These are phyloP conservation scores for Dicerorhinus sumatrensis DNA, from an alignment of 2,113 vertebrate genomes.

Conservation along the genomic window DNA sequence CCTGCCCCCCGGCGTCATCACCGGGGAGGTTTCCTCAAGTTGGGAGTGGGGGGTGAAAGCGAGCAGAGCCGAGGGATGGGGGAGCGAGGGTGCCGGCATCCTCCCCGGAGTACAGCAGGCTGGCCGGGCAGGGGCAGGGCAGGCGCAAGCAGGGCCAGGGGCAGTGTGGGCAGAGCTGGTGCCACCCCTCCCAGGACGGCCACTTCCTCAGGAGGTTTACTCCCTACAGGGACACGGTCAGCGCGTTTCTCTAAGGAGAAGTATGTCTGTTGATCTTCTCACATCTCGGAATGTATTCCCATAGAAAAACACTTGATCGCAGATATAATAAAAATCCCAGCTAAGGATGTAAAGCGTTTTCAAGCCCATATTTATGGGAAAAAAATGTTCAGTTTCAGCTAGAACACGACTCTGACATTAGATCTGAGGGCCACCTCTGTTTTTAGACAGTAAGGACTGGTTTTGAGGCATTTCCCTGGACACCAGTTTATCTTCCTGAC, in stretches of 20 bases:
- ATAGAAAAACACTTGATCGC: rapidly evolving
- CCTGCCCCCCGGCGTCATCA: rapidly evolving
- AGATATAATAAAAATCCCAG: rapidly evolving
- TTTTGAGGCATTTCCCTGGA: rapidly evolving
- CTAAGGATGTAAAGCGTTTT: rapidly evolving
- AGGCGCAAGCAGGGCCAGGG: rapidly evolving
- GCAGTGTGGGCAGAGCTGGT: rapidly evolving
- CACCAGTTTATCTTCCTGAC: rapidly evolving
- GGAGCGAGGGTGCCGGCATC: rapidly evolving
- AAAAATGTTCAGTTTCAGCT: rapidly evolving
- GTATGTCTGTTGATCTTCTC: too few relatives aligned
- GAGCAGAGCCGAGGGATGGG: background rate
- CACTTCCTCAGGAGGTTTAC: rapidly evolving
- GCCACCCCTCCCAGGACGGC: rapidly evolving
- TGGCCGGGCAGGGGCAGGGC: rapidly evolving
- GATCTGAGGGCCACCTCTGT: background rate
- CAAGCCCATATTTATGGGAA: rapidly evolving
- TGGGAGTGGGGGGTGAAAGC: rapidly evolving
- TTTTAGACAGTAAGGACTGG: background rate
- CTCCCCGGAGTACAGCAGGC: rapidly evolving
- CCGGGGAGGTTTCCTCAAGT: background rate
- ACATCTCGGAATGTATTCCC: rapidly evolving
- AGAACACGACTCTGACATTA: rapidly evolving
- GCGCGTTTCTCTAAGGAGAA: background rate
- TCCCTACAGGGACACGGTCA: rapidly evolving